These are phyloP conservation scores for Sogatella furcifera DNA, from an alignment of 1,140 invertebrate species.

Conservation along the genomic window DNA sequence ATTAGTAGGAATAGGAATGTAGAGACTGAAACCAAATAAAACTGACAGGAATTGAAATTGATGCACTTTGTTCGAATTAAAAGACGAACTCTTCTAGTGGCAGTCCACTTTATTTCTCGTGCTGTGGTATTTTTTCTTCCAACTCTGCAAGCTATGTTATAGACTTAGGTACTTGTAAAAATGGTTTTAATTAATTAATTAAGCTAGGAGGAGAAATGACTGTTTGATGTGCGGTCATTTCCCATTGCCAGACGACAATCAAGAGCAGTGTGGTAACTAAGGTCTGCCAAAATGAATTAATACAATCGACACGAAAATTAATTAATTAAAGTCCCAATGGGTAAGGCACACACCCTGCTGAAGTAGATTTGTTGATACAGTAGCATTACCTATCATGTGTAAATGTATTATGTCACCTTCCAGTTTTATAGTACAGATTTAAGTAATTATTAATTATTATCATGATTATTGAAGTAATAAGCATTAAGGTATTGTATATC, in stretches of 20 bases:
- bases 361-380: not conserved
- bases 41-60: too few relatives aligned
- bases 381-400: not conserved
- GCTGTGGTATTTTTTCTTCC: not conserved
- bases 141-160: not conserved
- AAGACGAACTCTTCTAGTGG: not conserved
- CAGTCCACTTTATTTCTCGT: not conserved
- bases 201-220: conserved; percentile 1
- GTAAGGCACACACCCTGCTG: too few relatives aligned
- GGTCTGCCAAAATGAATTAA: not conserved
- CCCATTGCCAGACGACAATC: not conserved
- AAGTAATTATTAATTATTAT: not conserved
- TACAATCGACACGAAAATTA: not conserved
- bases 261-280: not conserved
- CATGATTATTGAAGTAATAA: not conserved
- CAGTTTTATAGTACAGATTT: not conserved
- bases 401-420: not conserved
- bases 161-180: not conserved
- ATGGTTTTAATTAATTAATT: not conserved
- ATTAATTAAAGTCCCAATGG: not conserved
- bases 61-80: not conserved
- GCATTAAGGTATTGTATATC: not conserved
- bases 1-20: too few relatives aligned
- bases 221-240: not conserved
- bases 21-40: too few relatives aligned